Conservation (phyloP, 2,113 vertebrate genomes). For the Typhlomys cinereus region DNA sequence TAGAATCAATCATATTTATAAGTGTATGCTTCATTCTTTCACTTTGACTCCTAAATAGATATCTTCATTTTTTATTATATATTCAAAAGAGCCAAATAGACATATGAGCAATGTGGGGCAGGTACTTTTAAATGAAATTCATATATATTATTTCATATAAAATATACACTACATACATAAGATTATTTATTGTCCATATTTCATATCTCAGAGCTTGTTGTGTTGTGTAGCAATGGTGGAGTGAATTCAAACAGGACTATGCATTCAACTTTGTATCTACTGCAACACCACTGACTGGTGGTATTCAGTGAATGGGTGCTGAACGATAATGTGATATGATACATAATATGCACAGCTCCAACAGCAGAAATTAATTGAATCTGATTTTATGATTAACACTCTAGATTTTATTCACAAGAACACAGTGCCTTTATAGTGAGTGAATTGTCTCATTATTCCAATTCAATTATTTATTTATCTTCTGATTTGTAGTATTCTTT, state of each 20-base stretch:
- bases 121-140: not conserved
- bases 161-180: not conserved
- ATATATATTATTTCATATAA: not conserved
- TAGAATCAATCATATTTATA: not conserved
- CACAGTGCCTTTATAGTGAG: not conserved
- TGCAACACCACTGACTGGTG: not conserved
- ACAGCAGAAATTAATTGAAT: not conserved
- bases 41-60: not conserved
- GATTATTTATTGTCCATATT: not conserved
- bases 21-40: not conserved
- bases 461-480: constrained; percentile 13
- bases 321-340: not conserved
- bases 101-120: not conserved
- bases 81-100: not conserved
- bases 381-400: not conserved
- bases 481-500: not conserved
- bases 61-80: not conserved
- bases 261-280: not conserved
- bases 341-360: not conserved
- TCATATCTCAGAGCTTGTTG: not conserved
- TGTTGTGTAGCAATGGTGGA: not conserved
- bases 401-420: not conserved
- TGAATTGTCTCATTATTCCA: not conserved
- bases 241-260: not conserved
- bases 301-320: not conserved